Conservation (phyloP, 2,797 vertebrate species). For the Diglossa cyanea region DNA sequence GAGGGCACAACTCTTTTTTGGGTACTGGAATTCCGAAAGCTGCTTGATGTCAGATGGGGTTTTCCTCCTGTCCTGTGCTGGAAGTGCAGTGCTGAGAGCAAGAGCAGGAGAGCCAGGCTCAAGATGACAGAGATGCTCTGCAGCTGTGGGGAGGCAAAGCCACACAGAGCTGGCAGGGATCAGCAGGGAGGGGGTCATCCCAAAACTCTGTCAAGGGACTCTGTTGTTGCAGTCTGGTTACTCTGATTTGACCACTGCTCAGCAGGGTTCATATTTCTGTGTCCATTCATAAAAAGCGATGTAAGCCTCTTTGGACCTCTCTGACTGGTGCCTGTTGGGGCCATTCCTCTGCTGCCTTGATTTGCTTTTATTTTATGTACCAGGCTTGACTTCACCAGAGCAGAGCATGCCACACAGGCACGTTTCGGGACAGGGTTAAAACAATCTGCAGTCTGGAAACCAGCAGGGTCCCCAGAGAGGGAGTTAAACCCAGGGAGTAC, state of each 20-base stretch:
- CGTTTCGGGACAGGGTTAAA: constrained; percentile 73
- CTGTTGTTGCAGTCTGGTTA: background rate
- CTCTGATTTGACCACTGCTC: background rate
- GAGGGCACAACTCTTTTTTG: background rate
- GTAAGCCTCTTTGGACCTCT: background rate
- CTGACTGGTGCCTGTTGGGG: accelerated
- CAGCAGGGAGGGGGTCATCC: background rate
- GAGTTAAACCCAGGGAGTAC: constrained; percentile 81
- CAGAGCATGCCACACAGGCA: constrained; percentile 14
- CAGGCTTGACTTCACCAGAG: background rate
- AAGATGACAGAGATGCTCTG: background rate
- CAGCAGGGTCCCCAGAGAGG: constrained; percentile 66
- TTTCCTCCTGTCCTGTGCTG: background rate
- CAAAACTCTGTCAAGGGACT: background rate
- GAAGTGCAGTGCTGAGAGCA: background rate
- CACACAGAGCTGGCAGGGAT: background rate
- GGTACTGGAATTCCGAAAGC: background rate
- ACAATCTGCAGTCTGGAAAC: constrained; percentile 78
- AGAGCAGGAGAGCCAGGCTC: background rate
- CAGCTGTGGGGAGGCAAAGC: background rate
- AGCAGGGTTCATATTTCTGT: background rate
- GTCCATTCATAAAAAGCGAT: background rate
- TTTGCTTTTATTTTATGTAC: constrained; percentile 16
- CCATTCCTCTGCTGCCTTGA: background rate
- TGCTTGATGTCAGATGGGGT: background rate